These are phyloP conservation scores for Acleris holmiana DNA, from an alignment of 2,888 invertebrate genomes.

Conservation along the genomic window DNA sequence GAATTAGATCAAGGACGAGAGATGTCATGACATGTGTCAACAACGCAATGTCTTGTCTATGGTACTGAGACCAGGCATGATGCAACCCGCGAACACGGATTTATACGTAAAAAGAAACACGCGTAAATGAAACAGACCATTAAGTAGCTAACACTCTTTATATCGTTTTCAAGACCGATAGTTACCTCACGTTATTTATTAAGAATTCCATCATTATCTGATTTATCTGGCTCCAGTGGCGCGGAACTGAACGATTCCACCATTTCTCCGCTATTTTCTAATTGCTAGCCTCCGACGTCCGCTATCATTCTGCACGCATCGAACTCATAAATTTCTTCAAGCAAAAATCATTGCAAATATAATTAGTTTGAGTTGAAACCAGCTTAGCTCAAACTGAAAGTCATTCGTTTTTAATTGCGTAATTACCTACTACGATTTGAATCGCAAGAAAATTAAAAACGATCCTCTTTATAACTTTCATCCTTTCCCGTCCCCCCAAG, in stretches of 20 bases:
- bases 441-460: slow-evolving; percentile 15
- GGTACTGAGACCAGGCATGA: slow-evolving; percentile 2
- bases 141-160: background rate
- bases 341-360: background rate
- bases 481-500: slow-evolving; percentile 24
- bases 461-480: slow-evolving; percentile 33
- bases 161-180: slow-evolving; percentile 21
- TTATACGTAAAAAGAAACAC: background rate
- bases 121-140: slow-evolving; percentile 10
- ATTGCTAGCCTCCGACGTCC: background rate
- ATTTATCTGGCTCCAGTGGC: slow-evolving; percentile 15
- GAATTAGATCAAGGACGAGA: slow-evolving; percentile 33
- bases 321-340: background rate
- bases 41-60: slow-evolving; percentile 12
- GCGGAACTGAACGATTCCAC: slow-evolving; percentile 17
- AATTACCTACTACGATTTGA: slow-evolving; percentile 5
- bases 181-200: slow-evolving; percentile 14
- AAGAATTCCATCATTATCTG: slow-evolving; percentile 22
- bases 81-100: background rate
- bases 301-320: background rate
- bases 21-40: slow-evolving; percentile 9
- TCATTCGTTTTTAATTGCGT: slow-evolving; percentile 11
- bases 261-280: slow-evolving; percentile 15
- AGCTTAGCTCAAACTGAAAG: slow-evolving; percentile 20
- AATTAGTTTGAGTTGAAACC: background rate